Evolutionary conservation across 2,113 vertebrate species (phyloP).

Genomic region (Vulpes lagopus): DNA sequence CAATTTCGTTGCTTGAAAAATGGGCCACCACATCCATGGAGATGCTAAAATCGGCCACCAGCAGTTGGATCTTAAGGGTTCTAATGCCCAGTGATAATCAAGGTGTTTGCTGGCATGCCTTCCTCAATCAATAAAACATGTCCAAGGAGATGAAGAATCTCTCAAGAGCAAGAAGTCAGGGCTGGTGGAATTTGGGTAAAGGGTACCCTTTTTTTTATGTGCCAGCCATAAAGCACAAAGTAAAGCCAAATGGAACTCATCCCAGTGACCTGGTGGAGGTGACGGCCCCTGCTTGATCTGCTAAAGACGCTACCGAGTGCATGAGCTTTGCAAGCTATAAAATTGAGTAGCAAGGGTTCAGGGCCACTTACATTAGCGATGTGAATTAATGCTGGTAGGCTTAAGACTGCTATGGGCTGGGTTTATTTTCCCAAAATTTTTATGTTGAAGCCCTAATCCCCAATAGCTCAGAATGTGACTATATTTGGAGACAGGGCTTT

Average conservation of each 20-base stretch:
- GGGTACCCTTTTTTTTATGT: not conserved
- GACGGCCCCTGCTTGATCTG: not conserved
- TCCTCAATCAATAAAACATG: not conserved
- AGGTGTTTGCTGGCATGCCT: not conserved
- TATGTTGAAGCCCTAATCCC: not conserved
- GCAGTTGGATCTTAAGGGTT: not conserved
- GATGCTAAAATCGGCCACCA: not conserved
- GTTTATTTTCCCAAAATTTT: not conserved
- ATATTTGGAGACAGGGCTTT: not conserved
- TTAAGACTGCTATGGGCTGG: not conserved
- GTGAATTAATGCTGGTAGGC: not conserved
- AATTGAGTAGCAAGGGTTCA: not conserved
- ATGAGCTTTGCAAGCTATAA: not conserved
- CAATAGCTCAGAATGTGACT: not conserved
- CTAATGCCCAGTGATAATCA: not conserved
- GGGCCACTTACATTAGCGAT: not conserved
- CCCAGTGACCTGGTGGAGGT: not conserved
- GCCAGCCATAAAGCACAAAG: not conserved
- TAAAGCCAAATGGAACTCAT: not conserved
- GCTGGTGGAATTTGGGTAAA: not conserved
- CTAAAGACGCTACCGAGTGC: not conserved
- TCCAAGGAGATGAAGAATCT: not conserved
- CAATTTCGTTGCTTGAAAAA: not conserved
- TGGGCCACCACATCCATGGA: not conserved
- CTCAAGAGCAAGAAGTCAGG: not conserved